phyloP scores from a whole-genome alignment of 2,113 vertebrate species.

The Dicentrarchus labrax region DNA sequence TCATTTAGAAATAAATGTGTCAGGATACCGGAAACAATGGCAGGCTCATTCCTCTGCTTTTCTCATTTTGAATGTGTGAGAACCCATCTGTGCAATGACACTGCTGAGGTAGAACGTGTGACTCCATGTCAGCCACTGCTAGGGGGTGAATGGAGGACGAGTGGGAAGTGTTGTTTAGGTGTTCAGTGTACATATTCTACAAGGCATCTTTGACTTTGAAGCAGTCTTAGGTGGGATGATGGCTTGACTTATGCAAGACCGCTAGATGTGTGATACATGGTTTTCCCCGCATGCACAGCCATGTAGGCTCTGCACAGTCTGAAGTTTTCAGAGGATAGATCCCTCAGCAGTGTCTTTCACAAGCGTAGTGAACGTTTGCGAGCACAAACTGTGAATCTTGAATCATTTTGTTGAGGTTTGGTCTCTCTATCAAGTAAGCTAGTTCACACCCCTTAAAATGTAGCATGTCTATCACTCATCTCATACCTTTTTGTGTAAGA shows the following conservation, averaged over 20 bases:
- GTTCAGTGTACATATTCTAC: slow-evolving; percentile 18
- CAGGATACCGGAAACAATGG: neutral
- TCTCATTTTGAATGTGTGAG: neutral
- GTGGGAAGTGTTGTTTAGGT: slow-evolving; percentile 25
- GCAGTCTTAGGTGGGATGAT: slow-evolving; percentile 24
- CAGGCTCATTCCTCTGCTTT: neutral
- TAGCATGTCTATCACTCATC: neutral
- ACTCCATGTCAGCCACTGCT: slow-evolving; percentile 4
- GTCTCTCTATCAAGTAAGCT: neutral
- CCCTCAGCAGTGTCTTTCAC: slow-evolving; percentile 4
- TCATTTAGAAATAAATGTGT: neutral
- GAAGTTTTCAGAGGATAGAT: slow-evolving; percentile 1
- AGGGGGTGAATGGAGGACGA: neutral
- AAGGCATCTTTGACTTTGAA: slow-evolving; percentile 44
- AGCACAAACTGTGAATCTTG: neutral
- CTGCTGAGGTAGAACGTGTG: neutral
- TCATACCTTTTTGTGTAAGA: neutral
- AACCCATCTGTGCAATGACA: neutral
- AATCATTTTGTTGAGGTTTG: slow-evolving; percentile 11
- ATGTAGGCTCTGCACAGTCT: neutral
- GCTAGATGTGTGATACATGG: neutral
- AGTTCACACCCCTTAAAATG: neutral
- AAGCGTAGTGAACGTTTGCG: neutral
- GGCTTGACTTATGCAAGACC: slow-evolving; percentile 28
- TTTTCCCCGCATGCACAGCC: slow-evolving; percentile 6